A percentile compares a stretch with the other conserved stretches of the same genome.
phyloP scores from a whole-genome alignment of 2,888 invertebrate species.

The Ectropis crepuscularia region DNA sequence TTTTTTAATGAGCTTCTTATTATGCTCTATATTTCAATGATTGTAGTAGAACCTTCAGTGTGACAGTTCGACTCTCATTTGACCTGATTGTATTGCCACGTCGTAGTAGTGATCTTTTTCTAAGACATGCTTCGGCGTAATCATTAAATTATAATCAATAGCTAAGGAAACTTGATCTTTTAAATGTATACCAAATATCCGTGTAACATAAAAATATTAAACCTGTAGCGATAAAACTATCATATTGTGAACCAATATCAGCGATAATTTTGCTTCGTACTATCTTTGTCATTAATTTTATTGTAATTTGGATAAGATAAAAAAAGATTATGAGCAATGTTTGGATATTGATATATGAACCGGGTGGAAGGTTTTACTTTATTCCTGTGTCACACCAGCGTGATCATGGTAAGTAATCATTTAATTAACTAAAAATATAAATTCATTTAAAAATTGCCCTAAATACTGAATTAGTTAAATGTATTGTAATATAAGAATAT shows the following conservation, averaged over 20 bases:
- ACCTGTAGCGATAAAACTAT: conserved; percentile 11
- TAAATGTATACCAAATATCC: conserved; percentile 11
- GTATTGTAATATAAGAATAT: too few species aligned
- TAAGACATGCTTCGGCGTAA: too few species aligned
- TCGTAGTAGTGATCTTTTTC: too few species aligned
- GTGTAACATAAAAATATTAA: conserved; percentile 6
- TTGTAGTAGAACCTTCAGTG: too few species aligned
- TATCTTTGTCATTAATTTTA: conserved; percentile 46
- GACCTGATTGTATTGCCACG: too few species aligned
- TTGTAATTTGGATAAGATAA: conserved; percentile 64
- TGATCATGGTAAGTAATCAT: conserved; percentile 64
- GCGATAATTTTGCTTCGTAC: conserved; percentile 34
- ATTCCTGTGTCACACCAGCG: conserved; percentile 56
- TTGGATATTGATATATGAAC: conserved; percentile 50
- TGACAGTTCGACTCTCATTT: too few species aligned
- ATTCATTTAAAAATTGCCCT: background rate
- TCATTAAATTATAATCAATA: too few species aligned
- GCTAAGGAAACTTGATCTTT: background rate
- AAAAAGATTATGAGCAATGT: conserved; percentile 42
- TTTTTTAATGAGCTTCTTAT: too few species aligned
- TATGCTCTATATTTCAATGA: too few species aligned
- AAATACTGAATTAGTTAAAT: background rate
- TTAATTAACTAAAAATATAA: conserved; percentile 6
- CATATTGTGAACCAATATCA: conserved; percentile 33
- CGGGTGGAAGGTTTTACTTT: conserved; percentile 35